A percentile compares a stretch with the other conserved stretches of the same genome.
Evolutionary conservation across 2,113 vertebrate species (phyloP).

Genomic region (Grallaria varia): DNA sequence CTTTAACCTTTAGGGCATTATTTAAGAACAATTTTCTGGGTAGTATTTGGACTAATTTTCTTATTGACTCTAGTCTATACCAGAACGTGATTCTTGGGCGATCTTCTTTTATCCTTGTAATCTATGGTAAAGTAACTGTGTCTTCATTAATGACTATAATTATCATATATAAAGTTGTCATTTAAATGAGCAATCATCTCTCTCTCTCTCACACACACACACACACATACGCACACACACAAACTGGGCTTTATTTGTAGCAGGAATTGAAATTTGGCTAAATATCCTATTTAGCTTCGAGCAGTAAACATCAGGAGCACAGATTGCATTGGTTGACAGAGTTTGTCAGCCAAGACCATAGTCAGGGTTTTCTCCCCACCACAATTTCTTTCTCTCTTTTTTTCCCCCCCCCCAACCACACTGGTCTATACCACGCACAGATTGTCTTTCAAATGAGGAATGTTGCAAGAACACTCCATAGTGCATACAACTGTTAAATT

Average conservation of each 20-base stretch:
- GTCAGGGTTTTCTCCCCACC: neutral
- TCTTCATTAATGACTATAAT: conserved; percentile 77
- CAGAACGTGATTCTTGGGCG: conserved; percentile 57
- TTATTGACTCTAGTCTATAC: conserved; percentile 63
- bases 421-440: conserved; percentile 8
- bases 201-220: neutral
- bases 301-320: conserved; percentile 21
- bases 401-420: neutral
- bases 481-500: conserved; percentile 40
- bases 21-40: conserved; percentile 67
- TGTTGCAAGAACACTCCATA: conserved; percentile 38
- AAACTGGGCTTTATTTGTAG: conserved; percentile 69
- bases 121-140: conserved; percentile 71
- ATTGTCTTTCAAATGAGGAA: conserved; percentile 47
- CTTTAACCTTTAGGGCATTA: conserved; percentile 73
- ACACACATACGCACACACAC: neutral
- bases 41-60: conserved; percentile 72
- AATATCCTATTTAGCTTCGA: conserved; percentile 45
- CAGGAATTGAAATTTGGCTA: conserved; percentile 62
- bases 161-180: conserved; percentile 75
- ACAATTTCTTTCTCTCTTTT: neutral
- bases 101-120: conserved; percentile 71
- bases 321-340: conserved; percentile 24
- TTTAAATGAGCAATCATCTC: conserved; percentile 72
- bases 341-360: conserved; percentile 45